phyloP scores from a whole-genome alignment of 2,797 vertebrate species.

The Leucoraja ocellata region DNA sequence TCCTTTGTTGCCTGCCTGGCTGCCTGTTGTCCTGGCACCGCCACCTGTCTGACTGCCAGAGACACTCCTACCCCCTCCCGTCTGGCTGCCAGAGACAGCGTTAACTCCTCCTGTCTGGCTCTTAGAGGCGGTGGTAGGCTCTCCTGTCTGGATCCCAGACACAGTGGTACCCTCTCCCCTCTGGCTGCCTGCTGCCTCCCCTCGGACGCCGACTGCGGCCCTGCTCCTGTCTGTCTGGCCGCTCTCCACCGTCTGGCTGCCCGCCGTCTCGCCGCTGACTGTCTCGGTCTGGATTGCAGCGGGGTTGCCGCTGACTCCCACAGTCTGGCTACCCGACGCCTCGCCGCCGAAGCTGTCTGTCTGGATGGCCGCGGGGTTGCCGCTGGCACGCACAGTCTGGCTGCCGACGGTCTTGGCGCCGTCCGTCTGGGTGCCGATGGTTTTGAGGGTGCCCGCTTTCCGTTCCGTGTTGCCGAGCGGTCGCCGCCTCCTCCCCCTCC shows the following conservation, averaged over 20 bases:
- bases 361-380: background rate
- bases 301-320: background rate
- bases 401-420: background rate
- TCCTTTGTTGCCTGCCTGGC: no score
- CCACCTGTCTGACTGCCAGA: background rate
- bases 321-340: background rate
- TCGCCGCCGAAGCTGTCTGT: background rate
- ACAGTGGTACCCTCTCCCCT: background rate
- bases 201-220: no score
- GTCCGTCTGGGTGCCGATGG: background rate
- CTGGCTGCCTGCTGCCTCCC: background rate
- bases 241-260: background rate
- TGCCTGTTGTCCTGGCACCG: background rate
- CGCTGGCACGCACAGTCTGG: background rate
- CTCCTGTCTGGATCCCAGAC: background rate
- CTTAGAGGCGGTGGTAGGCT: background rate
- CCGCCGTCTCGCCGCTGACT: background rate
- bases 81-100: no score
- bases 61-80: no score
- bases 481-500: background rate
- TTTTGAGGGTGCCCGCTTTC: background rate
- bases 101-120: background rate
- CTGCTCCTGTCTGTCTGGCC: background rate
- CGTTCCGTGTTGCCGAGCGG: background rate
- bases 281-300: background rate